A percentile compares a stretch with the other conserved stretches of the same genome.
Evolutionary conservation across 2,113 vertebrate species (phyloP).

Genomic region (Microcebus murinus): DNA sequence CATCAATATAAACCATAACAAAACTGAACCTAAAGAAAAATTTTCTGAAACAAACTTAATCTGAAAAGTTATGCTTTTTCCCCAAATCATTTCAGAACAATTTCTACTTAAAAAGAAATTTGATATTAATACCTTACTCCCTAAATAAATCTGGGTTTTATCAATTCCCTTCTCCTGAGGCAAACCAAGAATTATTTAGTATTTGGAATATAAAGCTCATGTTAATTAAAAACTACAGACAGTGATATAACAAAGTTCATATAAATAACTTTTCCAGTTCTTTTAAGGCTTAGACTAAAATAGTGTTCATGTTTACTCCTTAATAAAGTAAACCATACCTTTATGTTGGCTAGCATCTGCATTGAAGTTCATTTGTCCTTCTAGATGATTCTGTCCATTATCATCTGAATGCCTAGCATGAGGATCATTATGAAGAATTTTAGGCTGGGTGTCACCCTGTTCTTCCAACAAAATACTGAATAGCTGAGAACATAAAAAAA

Average conservation of each 20-base stretch:
- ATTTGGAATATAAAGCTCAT: not conserved
- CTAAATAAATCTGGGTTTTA: slow-evolving; percentile 15
- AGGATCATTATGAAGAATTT: slow-evolving; percentile 88
- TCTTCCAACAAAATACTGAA: slow-evolving; percentile 86
- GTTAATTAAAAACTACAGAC: not conserved
- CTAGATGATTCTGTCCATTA: slow-evolving; percentile 75
- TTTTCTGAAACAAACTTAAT: not conserved
- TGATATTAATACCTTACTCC: slow-evolving; percentile 37
- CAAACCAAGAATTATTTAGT: slow-evolving; percentile 27
- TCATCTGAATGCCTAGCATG: slow-evolving; percentile 85
- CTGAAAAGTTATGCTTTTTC: not conserved
- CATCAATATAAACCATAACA: not conserved
- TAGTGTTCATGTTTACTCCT: not conserved
- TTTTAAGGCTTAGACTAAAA: slow-evolving; percentile 12
- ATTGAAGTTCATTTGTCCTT: slow-evolving; percentile 89
- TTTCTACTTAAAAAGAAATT: slow-evolving; percentile 45
- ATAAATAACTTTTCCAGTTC: not conserved
- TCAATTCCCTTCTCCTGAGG: slow-evolving; percentile 30
- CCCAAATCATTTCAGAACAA: slow-evolving; percentile 15
- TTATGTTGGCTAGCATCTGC: slow-evolving; percentile 87
- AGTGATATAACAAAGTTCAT: slow-evolving; percentile 9
- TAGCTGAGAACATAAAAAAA: slow-evolving; percentile 87
- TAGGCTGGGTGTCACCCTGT: slow-evolving; percentile 76
- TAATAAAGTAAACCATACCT: slow-evolving; percentile 81
- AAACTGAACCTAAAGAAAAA: not conserved